These are phyloP conservation scores for Myzus persicae DNA, from an alignment of 1,140 invertebrate species.

Conservation along the genomic window DNA sequence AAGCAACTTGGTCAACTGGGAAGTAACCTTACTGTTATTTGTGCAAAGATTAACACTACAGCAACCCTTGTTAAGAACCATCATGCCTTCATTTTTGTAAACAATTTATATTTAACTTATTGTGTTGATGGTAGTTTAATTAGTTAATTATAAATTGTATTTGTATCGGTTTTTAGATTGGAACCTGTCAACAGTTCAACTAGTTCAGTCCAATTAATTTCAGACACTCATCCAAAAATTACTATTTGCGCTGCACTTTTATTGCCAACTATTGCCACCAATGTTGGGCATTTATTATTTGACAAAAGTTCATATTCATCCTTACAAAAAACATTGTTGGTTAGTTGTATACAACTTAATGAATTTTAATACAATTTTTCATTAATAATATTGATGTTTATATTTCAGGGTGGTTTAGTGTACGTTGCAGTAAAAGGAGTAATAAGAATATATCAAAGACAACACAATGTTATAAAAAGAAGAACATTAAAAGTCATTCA, in stretches of 20 bases:
- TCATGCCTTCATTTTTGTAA: constrained; percentile 77
- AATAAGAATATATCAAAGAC: constrained; percentile 95
- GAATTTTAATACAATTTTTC: not conserved
- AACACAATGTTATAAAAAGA: constrained; percentile 86
- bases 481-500: constrained; percentile 84
- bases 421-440: constrained; percentile 93
- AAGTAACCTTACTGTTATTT: constrained; percentile 86
- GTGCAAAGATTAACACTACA: constrained; percentile 76
- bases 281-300: constrained; percentile 91
- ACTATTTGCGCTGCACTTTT: constrained; percentile 92
- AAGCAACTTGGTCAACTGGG: constrained; percentile 93
- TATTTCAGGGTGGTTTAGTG: constrained; percentile 82
- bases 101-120: not conserved
- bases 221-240: constrained; percentile 72
- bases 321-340: constrained; percentile 87
- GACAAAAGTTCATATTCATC: constrained; percentile 83
- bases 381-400: constrained; percentile 54
- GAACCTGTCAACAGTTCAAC: constrained; percentile 19
- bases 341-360: constrained; percentile 62
- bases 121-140: not conserved
- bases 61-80: constrained; percentile 78
- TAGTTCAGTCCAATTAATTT: constrained; percentile 37
- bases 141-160: not conserved
- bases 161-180: constrained; percentile 28
- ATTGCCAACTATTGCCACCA: constrained; percentile 91